phyloP scores from a whole-genome alignment of 2,113 vertebrate species.

The Loxodonta africana region DNA sequence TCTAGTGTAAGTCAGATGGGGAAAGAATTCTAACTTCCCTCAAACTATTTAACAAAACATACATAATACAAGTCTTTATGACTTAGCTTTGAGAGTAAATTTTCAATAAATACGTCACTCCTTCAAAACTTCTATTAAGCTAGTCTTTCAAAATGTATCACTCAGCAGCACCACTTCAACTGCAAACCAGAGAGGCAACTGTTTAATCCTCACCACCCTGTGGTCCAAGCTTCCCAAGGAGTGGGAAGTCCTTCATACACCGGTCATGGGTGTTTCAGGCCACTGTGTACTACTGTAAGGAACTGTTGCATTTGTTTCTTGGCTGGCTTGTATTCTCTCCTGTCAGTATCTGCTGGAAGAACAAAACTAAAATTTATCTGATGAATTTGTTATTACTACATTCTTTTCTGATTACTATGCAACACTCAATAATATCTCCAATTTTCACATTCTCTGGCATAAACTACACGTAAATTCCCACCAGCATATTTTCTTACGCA shows the following conservation, averaged over 20 bases:
- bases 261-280: not conserved
- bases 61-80: not conserved
- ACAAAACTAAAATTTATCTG: not conserved
- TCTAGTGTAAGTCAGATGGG: not conserved
- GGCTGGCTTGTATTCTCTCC: not conserved
- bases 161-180: not conserved
- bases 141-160: conserved; percentile 60
- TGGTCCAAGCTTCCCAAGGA: not conserved
- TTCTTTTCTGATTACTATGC: conserved; percentile 20
- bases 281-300: not conserved
- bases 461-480: conserved; percentile 18
- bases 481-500: not conserved
- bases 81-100: not conserved
- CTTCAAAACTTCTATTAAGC: conserved; percentile 51
- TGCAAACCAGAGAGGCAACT: not conserved
- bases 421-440: not conserved
- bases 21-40: conserved; percentile 56
- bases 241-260: not conserved
- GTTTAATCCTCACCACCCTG: not conserved
- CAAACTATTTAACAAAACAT: conserved; percentile 19
- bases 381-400: conserved; percentile 1
- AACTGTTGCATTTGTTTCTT: conserved; percentile 13
- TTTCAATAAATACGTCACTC: conserved; percentile 16
- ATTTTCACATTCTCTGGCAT: conserved; percentile 20
- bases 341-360: not conserved